Conservation (phyloP, 2,888 invertebrate genomes). For the Trichogramma evanescens region DNA sequence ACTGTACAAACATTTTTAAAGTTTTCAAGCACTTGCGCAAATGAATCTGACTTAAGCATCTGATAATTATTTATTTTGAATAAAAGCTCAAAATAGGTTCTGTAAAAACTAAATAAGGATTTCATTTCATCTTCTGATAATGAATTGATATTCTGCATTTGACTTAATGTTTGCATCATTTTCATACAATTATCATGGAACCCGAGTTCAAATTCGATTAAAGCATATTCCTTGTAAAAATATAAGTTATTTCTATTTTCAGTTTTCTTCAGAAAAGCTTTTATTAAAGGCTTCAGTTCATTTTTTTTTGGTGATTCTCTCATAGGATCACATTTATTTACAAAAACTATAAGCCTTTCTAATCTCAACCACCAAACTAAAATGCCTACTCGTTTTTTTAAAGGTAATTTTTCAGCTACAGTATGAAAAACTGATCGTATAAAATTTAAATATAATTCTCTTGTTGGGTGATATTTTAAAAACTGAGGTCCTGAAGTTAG, state of each 20-base stretch:
- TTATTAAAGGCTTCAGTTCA: conserved; percentile 51
- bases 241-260: conserved; percentile 53
- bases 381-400: conserved; percentile 51
- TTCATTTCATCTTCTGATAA: conserved; percentile 37
- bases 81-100: conserved; percentile 42
- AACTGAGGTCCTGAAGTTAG: conserved; percentile 57
- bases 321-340: conserved; percentile 47
- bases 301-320: conserved; percentile 47
- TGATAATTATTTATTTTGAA: conserved; percentile 28
- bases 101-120: conserved; percentile 45
- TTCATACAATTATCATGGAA: conserved; percentile 48
- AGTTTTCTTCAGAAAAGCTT: conserved; percentile 52
- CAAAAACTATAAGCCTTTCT: conserved; percentile 51
- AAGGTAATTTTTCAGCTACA: conserved; percentile 49
- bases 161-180: conserved; percentile 51
- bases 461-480: conserved; percentile 54
- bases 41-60: conserved; percentile 24
- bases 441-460: conserved; percentile 55
- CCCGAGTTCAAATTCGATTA: conserved; percentile 55
- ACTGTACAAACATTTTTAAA: background rate
- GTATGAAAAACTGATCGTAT: conserved; percentile 50
- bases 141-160: conserved; percentile 34
- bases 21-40: conserved; percentile 18
- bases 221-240: conserved; percentile 59
- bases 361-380: conserved; percentile 61